These are phyloP conservation scores for Euproctis similis DNA, from an alignment of 2,888 invertebrate genomes.

Conservation along the genomic window DNA sequence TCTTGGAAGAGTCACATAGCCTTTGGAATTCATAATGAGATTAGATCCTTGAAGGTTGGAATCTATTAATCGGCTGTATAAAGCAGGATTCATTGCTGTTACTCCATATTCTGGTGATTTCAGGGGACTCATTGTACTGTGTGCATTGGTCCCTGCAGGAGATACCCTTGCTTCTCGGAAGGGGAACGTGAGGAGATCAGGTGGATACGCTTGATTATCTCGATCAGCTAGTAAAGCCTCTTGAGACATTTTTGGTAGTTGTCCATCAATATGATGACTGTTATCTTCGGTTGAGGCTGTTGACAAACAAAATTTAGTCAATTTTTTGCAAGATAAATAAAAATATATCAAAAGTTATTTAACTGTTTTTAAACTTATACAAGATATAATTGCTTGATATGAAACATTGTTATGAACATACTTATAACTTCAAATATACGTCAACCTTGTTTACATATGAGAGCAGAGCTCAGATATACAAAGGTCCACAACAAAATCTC, in stretches of 20 bases:
- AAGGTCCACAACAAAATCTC: too few relatives aligned
- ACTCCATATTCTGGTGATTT: conserved; percentile 60
- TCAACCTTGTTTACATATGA: too few relatives aligned
- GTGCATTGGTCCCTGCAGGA: conserved; percentile 57
- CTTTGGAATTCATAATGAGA: conserved; percentile 78
- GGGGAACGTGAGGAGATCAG: conserved; percentile 87
- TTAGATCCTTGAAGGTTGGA: conserved; percentile 76
- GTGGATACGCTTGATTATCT: conserved; percentile 81
- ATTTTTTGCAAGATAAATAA: too few relatives aligned
- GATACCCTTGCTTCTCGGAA: conserved; percentile 68
- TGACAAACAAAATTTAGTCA: conserved; percentile 29
- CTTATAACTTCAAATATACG: too few relatives aligned
- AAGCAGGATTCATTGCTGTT: conserved; percentile 37
- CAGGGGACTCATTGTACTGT: conserved; percentile 42
- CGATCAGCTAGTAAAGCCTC: conserved; percentile 63
- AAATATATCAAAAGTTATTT: too few relatives aligned
- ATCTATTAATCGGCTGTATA: conserved; percentile 74
- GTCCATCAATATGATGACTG: conserved; percentile 76
- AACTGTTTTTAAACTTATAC: too few relatives aligned
- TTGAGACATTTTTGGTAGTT: conserved; percentile 69
- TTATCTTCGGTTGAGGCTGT: conserved; percentile 78
- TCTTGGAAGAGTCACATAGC: conserved; percentile 91
- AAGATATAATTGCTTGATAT: too few relatives aligned
- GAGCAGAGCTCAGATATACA: too few relatives aligned
- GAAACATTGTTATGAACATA: too few relatives aligned